Evolutionary conservation across 2,797 vertebrate genomes (phyloP).

Genomic region (Dendrocincla tyrannina): DNA sequence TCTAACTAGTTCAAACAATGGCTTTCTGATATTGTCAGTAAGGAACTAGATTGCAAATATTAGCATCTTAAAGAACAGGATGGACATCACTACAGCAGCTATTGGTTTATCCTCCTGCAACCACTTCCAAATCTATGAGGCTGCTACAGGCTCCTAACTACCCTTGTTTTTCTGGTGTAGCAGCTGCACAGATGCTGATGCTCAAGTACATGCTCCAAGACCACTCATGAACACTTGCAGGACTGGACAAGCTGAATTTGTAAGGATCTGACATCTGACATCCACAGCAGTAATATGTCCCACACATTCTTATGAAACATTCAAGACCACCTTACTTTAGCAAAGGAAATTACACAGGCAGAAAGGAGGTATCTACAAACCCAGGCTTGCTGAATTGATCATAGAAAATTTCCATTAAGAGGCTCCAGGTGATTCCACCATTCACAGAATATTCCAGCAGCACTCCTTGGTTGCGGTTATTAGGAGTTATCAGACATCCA

Average conservation of each 20-base stretch:
- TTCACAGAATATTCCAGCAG: slow-evolving; percentile 96
- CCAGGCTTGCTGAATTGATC: slow-evolving; percentile 97
- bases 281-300: not conserved
- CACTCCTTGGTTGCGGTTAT: slow-evolving; percentile 94
- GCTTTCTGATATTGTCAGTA: not conserved
- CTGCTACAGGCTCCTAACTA: not conserved
- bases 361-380: slow-evolving; percentile 75
- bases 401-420: slow-evolving; percentile 96
- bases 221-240: not conserved
- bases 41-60: not conserved
- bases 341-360: not conserved
- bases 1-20: not conserved
- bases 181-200: not conserved
- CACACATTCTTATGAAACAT: not conserved
- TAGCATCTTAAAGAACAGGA: not conserved
- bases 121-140: not conserved
- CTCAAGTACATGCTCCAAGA: not conserved
- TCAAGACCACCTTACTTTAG: not conserved
- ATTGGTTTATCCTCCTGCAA: not conserved
- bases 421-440: slow-evolving; percentile 93
- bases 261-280: not conserved
- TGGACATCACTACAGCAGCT: not conserved
- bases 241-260: not conserved
- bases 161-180: not conserved
- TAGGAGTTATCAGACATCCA: slow-evolving; percentile 93